These are phyloP conservation scores for Cathartes aura DNA, from an alignment of 2,113 vertebrate genomes.

Conservation along the genomic window DNA sequence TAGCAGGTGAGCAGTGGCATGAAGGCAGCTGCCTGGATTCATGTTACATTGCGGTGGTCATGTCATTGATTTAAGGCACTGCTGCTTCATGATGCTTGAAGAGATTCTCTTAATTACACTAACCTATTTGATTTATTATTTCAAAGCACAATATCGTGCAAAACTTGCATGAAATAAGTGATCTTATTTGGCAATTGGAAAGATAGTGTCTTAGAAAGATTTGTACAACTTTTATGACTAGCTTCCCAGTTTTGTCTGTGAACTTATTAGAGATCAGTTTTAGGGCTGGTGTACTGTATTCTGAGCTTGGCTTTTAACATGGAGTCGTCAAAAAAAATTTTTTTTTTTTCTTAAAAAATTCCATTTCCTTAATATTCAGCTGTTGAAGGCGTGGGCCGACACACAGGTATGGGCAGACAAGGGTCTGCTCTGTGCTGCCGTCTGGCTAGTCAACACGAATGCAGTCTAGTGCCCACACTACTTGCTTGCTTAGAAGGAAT, in stretches of 20 bases:
- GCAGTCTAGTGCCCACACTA: background rate
- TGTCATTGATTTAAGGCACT: background rate
- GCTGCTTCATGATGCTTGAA: background rate
- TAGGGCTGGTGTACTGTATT: background rate
- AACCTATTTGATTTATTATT: background rate
- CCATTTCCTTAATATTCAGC: background rate
- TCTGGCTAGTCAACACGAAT: background rate
- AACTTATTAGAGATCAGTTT: background rate
- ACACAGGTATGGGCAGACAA: background rate
- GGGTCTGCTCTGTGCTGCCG: background rate
- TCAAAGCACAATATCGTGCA: background rate
- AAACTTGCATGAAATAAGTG: background rate
- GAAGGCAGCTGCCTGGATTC: background rate
- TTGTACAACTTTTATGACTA: rapidly evolving
- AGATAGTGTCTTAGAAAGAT: background rate
- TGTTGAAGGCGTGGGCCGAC: background rate
- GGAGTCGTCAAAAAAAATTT: background rate
- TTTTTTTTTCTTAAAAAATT: background rate
- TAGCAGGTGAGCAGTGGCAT: background rate
- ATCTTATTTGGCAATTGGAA: background rate
- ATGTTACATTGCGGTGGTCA: background rate
- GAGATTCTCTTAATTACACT: background rate
- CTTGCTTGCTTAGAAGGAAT: background rate
- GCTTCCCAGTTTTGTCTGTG: background rate
- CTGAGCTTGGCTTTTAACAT: background rate